Percentiles rank a stretch among this genome's conserved stretches.
Conservation (phyloP, 2,113 vertebrate genomes). For the Rhodinocichla rosea region DNA sequence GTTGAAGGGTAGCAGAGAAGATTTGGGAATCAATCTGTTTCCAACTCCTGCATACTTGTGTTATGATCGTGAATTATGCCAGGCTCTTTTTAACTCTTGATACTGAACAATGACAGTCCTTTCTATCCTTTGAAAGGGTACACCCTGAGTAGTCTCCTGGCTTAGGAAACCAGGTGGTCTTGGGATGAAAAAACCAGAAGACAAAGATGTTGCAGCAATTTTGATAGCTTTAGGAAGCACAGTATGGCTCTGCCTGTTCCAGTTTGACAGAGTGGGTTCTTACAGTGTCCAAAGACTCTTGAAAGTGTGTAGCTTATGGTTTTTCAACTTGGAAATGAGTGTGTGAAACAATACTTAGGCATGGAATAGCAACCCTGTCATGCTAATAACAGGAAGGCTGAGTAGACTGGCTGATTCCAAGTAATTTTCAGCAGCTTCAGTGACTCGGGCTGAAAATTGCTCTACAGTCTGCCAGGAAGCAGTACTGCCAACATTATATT, state of each 20-base stretch:
- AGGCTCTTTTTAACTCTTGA: not conserved
- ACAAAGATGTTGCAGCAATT: not conserved
- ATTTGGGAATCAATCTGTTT: not conserved
- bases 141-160: not conserved
- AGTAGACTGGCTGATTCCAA: not conserved
- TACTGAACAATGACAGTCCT: not conserved
- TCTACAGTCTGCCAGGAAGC: not conserved
- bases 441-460: not conserved
- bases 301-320: not conserved
- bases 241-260: not conserved
- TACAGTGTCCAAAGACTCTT: not conserved
- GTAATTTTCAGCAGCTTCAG: not conserved
- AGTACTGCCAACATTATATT: not conserved
- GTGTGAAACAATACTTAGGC: not conserved
- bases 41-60: not conserved
- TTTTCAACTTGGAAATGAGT: not conserved
- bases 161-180: not conserved
- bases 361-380: not conserved
- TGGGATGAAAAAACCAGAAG: not conserved
- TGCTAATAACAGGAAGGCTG: not conserved
- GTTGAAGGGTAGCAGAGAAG: not conserved
- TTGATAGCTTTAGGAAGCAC: not conserved
- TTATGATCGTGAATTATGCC: not conserved
- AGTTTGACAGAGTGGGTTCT: not conserved
- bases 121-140: not conserved